phyloP scores from a whole-genome alignment of 2,888 invertebrate species.

The Oasisia sp. region DNA sequence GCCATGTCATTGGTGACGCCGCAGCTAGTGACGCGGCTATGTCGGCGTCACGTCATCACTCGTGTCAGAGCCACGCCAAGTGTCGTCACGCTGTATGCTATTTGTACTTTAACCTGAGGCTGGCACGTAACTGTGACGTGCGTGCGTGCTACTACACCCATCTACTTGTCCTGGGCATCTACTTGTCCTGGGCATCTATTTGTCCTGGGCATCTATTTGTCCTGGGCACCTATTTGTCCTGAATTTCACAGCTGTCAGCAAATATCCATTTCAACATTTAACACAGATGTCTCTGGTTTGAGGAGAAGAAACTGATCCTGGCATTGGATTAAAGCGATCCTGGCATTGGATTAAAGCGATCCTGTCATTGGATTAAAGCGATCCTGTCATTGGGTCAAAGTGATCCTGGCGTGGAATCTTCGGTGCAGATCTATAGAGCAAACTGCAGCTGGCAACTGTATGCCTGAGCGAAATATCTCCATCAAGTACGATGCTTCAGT shows the following conservation, averaged over 20 bases:
- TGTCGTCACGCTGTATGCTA: slow-evolving; percentile 4
- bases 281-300: background rate
- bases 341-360: background rate
- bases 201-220: too few species aligned
- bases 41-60: background rate
- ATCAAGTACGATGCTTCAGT: background rate
- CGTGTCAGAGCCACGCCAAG: background rate
- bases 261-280: background rate
- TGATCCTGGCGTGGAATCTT: too few species aligned
- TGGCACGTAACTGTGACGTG: background rate
- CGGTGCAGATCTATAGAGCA: too few species aligned
- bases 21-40: background rate
- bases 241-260: background rate
- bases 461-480: too few species aligned
- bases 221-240: too few species aligned
- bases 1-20: background rate
- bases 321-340: background rate
- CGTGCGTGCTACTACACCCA: background rate
- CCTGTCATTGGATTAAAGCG: too few species aligned
- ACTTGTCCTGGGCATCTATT: too few species aligned
- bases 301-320: background rate
- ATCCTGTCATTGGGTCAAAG: too few species aligned
- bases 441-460: too few species aligned
- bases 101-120: background rate
- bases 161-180: too few species aligned